A percentile compares a stretch with the other conserved stretches of the same genome.
phyloP scores from a whole-genome alignment of 2,113 vertebrate genomes.

The Cynoglossus semilaevis region DNA sequence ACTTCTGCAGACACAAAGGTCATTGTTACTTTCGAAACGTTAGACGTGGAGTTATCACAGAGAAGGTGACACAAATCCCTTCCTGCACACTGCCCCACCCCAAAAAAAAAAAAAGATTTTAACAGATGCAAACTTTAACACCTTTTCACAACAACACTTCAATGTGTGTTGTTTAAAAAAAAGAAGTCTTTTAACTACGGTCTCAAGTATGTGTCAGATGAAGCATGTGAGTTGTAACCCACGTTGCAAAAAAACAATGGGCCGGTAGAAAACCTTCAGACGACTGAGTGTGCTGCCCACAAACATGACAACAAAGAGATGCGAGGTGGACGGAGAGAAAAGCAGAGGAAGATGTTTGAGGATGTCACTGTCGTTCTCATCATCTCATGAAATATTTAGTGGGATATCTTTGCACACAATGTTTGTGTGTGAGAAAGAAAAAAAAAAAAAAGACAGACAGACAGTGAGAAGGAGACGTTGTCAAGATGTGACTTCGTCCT shows the following conservation, averaged over 20 bases:
- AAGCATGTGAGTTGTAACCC: no score
- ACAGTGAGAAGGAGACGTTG: conserved; percentile 31
- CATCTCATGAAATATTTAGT: conserved; percentile 63
- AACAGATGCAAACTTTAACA: background rate
- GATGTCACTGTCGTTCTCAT: conserved; percentile 44
- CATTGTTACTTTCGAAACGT: conserved; percentile 1
- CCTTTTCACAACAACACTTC: conserved; percentile 18
- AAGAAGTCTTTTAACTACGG: conserved; percentile 28
- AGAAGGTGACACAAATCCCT: background rate
- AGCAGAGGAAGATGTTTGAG: conserved; percentile 32
- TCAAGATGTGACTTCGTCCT: conserved; percentile 44
- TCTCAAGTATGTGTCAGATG: no score
- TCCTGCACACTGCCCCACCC: background rate
- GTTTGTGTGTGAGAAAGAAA: conserved; percentile 15
- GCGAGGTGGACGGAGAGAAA: conserved; percentile 41
- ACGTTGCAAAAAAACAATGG: no score
- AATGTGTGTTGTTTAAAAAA: conserved; percentile 42
- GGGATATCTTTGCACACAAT: conserved; percentile 28
- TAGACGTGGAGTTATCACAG: conserved; percentile 37
- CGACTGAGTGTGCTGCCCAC: conserved; percentile 1
- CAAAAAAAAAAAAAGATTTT: conserved; percentile 8
- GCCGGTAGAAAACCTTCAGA: no score
- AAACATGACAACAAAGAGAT: conserved; percentile 23
- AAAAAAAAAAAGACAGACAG: background rate
- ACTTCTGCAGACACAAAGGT: conserved; percentile 30